phyloP scores from a whole-genome alignment of 2,113 vertebrate genomes.

The Pavo muticus region DNA sequence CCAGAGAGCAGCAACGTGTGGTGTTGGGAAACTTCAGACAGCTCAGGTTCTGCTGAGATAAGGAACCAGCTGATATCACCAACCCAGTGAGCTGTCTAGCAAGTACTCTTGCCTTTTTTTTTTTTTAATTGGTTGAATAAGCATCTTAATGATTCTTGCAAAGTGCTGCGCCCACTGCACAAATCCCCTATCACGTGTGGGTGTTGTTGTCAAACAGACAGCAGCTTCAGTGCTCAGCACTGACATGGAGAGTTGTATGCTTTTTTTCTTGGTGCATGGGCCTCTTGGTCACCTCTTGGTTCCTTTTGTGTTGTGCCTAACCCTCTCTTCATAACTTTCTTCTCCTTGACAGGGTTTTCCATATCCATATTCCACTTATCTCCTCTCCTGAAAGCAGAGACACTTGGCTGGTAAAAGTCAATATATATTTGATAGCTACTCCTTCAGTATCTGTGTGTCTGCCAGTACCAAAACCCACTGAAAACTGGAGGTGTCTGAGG shows the following conservation, averaged over 20 bases:
- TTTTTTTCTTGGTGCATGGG: neutral
- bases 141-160: neutral
- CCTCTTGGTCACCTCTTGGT: neutral
- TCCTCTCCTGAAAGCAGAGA: neutral
- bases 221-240: rapidly evolving
- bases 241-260: neutral
- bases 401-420: neutral
- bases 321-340: neutral
- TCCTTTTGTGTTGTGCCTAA: neutral
- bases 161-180: neutral
- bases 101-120: neutral
- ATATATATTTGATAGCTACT: neutral
- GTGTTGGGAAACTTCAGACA: neutral
- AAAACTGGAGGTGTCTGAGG: neutral
- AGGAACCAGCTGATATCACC: neutral
- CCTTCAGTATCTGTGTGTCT: neutral
- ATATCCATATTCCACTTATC: neutral
- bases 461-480: neutral
- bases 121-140: neutral
- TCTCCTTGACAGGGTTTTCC: neutral
- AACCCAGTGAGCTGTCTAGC: neutral
- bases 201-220: neutral
- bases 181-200: rapidly evolving
- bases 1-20: neutral
- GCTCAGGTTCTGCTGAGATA: neutral